Evolutionary conservation across 2,113 vertebrate species (phyloP).

Genomic region (Dissostichus mawsoni): DNA sequence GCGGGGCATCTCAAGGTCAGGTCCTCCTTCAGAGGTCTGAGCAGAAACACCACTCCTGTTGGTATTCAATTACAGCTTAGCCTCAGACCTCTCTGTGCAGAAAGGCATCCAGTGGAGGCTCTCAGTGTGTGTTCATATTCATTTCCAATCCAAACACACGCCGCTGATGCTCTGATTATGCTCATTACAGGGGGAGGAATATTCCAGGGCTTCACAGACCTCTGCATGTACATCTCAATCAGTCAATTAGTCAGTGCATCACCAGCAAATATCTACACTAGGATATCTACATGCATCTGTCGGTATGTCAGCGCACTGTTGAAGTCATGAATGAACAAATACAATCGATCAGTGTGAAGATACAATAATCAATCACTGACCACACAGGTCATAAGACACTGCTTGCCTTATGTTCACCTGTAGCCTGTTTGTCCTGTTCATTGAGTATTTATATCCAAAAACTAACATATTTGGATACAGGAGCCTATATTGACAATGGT

Average conservation of each 20-base stretch:
- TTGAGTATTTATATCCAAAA: neutral
- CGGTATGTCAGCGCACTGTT: neutral
- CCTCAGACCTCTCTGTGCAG: constrained; percentile 53
- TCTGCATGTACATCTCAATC: constrained; percentile 48
- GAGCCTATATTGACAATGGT: neutral
- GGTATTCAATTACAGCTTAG: constrained; percentile 77
- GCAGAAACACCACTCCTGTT: constrained; percentile 67
- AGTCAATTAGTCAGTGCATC: constrained; percentile 46
- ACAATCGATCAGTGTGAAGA: constrained; percentile 31
- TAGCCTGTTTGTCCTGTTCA: neutral
- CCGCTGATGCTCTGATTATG: constrained; percentile 40
- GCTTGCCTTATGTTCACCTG: neutral
- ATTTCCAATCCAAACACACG: constrained; percentile 30
- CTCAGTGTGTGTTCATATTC: constrained; percentile 22
- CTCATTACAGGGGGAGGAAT: constrained; percentile 37
- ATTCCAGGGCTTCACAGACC: constrained; percentile 37
- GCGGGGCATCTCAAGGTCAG: constrained; percentile 73
- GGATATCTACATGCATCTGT: constrained; percentile 34
- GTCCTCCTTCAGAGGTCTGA: constrained; percentile 75
- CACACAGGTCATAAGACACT: neutral
- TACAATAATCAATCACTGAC: constrained; percentile 23
- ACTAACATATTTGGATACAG: neutral
- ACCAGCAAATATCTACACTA: constrained; percentile 36
- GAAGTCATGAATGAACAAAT: constrained; percentile 40
- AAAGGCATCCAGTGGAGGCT: constrained; percentile 31